Base-by-base conservation (phyloP, 2,113 vertebrate species). In the Lonchura striata region DNA sequence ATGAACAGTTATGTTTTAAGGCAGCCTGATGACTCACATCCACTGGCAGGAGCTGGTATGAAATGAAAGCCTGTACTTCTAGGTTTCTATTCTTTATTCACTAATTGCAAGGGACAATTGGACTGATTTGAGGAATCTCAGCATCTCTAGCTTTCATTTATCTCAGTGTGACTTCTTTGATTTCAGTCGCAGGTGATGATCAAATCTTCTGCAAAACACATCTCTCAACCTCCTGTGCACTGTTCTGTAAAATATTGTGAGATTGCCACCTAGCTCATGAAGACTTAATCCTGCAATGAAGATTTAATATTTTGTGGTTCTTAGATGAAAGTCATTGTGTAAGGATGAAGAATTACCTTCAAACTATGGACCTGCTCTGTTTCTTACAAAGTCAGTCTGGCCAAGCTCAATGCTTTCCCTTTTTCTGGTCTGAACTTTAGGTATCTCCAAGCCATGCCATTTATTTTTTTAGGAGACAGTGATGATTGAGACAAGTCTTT, bases 201-300 rank as follows among this genome's bases (percentile, higher is more conserved):
- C 60, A 82, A 19, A 63, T 54, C 68, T 57, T 77, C 70, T 63
- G 54, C 64, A 78, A 90, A 88, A 68, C n/a, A 39, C 33, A n/a
- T 31, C 53, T 54, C 35, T 69, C 74, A 70, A 83, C 59, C 68
- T 94, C 21, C 52, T 47, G 23, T 30, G 86, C 50, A 16, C 60
- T 49, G 12, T 30, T 86, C 64, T 59, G 57, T 81, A 70, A 96
- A 83, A 88, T 70, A 86, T 31, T 60, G 44, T 86, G 80, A 86
- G 90, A 46, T 96, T 94, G 93, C 75, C 85, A 96, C 72, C 87
- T 93, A 75, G 76, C 75, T 96, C 33, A 4, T 59, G 79, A 80
- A 76, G 42, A 42, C 39, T 77, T 93, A 66, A 53, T 71, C 69
- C 39, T 54, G 72, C 49, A 78, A 6, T 7, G n/a, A 37, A 86